Evolutionary conservation across 2,113 vertebrate genomes (phyloP), one percentile per base, ranked within the genome.

Genomic region (Hippolais icterina): DNA sequence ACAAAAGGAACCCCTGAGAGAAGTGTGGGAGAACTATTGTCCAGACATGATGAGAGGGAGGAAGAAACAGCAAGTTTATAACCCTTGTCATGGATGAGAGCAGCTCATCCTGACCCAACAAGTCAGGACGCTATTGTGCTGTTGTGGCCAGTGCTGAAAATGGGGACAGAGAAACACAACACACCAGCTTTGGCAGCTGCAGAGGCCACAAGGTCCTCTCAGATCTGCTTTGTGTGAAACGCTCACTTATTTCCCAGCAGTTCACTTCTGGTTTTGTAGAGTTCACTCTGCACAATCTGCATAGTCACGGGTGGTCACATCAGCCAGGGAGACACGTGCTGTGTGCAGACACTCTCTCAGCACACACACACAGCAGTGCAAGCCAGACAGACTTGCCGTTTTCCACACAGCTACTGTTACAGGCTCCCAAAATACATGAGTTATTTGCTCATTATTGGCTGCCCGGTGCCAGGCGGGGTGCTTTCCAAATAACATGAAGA

Each of bases 371-470:
- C 3, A 60, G 35, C 84, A 64, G 12, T 5, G 31, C 54, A 76
- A 72, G 81, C 77, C 78, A 76, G 57, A 39, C n/a, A 53, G 50
- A 41, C 65, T 77, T 94, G 83, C 80, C n/a, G 24, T 91, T 78
- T 93, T 92, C 91, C 75, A 53, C 66, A 33, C 44, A 93, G 83
- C 61, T 89, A 80, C 87, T 77, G 52, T 92, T 92, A 83, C 89
- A 92, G 76, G 71, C 71, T 88, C 86, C 79, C 64, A 63, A 86
- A 85, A 72, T 71, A 86, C 0, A 10, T 9, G 37, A 86, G 68
- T 81, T 92, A 94, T 78, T 89, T 90, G 53, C 59, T 92, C 54
- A 39, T 80, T 89, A 89, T 33, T 86, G 87, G 91, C 91, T 95
- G 63, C 83, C 63, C 47, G 52, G 66, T 50, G 33, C 14, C 42